Conservation (phyloP, 2,888 invertebrate genomes). For the Rhagonycha fulva region DNA sequence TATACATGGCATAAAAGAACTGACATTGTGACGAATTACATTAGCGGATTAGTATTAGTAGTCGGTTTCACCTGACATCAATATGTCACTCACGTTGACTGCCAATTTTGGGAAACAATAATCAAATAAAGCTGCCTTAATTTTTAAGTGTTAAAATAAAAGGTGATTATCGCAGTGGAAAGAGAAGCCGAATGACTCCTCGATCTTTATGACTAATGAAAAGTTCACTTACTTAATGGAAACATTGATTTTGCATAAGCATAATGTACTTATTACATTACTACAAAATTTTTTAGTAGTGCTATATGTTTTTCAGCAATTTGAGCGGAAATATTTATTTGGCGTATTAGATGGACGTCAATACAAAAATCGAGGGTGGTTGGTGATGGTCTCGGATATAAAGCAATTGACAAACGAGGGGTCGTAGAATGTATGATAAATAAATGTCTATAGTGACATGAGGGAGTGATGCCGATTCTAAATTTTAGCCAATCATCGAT, state of each 20-base stretch:
- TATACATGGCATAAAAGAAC: constrained; percentile 43
- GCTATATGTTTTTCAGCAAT: constrained; percentile 13
- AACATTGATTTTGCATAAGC: neutral
- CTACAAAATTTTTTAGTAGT: neutral
- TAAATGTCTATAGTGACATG: constrained; percentile 40
- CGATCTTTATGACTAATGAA: neutral
- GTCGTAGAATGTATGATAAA: constrained; percentile 37
- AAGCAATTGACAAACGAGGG: constrained; percentile 33
- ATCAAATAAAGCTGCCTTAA: neutral
- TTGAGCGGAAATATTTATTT: constrained; percentile 38
- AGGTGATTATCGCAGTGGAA: neutral
- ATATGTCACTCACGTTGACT: constrained; percentile 41
- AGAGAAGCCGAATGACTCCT: no score
- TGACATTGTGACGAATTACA: constrained; percentile 54
- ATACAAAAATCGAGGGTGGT: constrained; percentile 27
- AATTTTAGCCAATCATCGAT: constrained; percentile 47
- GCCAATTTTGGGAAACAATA: neutral
- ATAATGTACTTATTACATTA: neutral
- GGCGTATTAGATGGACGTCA: constrained; percentile 28
- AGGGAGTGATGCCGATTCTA: constrained; percentile 42
- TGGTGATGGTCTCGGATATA: constrained; percentile 31
- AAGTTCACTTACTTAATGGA: neutral
- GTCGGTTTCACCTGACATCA: constrained; percentile 47
- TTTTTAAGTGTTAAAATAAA: neutral
- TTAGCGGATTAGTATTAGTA: constrained; percentile 53